Evolutionary conservation across 2,113 vertebrate genomes (phyloP).

Genomic region (Sinocyclocheilus anshuiensis): DNA sequence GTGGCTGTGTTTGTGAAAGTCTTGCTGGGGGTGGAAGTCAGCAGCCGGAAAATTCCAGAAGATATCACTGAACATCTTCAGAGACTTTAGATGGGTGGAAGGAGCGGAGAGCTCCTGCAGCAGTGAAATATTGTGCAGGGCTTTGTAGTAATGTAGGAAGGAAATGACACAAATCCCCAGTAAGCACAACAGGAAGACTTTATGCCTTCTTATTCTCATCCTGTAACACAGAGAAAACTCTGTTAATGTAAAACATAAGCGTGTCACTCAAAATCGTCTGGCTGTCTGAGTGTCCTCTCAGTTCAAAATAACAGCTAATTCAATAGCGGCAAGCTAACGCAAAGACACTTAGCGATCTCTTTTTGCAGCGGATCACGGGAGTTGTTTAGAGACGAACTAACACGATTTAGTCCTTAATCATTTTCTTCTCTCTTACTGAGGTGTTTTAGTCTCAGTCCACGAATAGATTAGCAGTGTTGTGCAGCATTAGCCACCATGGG

Average conservation of each 20-base stretch:
- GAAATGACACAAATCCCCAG: slow-evolving; percentile 85
- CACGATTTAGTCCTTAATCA: neutral
- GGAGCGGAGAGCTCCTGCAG: slow-evolving; percentile 80
- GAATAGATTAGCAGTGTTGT: neutral
- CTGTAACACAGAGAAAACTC: slow-evolving; percentile 61
- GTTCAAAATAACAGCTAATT: neutral
- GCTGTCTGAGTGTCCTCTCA: neutral
- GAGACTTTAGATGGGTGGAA: slow-evolving; percentile 79
- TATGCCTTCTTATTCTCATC: slow-evolving; percentile 86
- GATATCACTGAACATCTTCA: slow-evolving; percentile 61
- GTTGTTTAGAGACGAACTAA: neutral
- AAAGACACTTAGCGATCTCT: neutral
- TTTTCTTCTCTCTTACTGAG: neutral
- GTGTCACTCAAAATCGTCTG: neutral
- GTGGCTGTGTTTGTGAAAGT: neutral
- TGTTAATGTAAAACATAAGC: neutral
- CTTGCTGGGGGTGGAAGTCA: slow-evolving; percentile 67
- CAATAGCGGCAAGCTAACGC: neutral
- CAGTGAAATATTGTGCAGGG: slow-evolving; percentile 82
- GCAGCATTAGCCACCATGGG: neutral
- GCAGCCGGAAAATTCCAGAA: slow-evolving; percentile 80
- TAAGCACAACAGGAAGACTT: slow-evolving; percentile 83
- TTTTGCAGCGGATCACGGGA: neutral
- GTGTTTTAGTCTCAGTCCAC: neutral
- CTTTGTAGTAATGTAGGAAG: slow-evolving; percentile 85